Conservation (phyloP, 2,888 invertebrate genomes). For the Rotaria socialis region DNA sequence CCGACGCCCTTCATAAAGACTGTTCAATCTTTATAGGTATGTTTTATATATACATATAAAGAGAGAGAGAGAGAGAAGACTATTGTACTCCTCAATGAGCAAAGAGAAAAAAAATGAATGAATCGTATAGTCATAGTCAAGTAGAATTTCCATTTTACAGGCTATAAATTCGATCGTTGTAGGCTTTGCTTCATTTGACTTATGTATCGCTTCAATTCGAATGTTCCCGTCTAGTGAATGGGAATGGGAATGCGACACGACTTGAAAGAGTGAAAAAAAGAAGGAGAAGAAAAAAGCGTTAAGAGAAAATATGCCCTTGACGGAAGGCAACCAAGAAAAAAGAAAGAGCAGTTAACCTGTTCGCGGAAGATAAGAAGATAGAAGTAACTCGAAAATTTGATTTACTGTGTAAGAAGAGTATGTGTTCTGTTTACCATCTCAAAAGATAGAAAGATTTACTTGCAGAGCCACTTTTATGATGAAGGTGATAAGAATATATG, state of each 20-base stretch:
- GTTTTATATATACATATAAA: neutral
- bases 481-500: neutral
- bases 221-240: conserved; percentile 26
- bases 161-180: conserved; percentile 16
- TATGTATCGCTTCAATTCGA: neutral
- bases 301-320: conserved; percentile 18
- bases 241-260: conserved; percentile 23
- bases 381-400: neutral
- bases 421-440: conserved; percentile 10
- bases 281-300: neutral
- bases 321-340: neutral
- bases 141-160: conserved; percentile 7
- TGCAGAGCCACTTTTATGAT: neutral
- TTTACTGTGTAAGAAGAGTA: neutral
- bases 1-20: neutral
- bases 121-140: neutral
- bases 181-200: conserved; percentile 19
- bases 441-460: neutral
- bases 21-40: neutral
- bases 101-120: neutral
- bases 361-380: conserved; percentile 22
- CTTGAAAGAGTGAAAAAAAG: neutral
- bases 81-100: neutral
- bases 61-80: neutral
- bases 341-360: neutral